Base-by-base conservation (phyloP, 2,113 vertebrate genomes). In the Vidua macroura region DNA sequence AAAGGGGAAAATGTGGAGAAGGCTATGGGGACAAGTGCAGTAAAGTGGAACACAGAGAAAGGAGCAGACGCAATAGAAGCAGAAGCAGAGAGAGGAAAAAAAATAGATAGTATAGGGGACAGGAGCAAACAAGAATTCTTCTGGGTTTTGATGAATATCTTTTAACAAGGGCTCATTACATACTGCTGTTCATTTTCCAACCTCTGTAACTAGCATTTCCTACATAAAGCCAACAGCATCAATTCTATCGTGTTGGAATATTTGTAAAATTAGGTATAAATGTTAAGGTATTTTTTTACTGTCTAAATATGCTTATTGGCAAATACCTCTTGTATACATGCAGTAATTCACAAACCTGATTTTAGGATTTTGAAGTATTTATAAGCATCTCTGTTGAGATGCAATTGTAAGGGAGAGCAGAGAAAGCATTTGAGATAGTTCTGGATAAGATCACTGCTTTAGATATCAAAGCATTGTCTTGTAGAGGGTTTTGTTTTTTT, bases 81-180 rank as follows among this genome's bases (percentile, higher is more conserved):
- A 97, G 97, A 95, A 97, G 96, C 96, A 97, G 95, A 96, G 97
- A 96, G 94, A 97, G 86, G 70, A 93, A 59, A 68, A 96, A 80
- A 86, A 91, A 28, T n/a, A 97, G 94, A 41, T 97, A 97, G 73
- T 88, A 33, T 37, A 88, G 94, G 52, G 92, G 90, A 81, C 95
- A 75, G 16, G 56, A 68, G 64, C 69, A 55, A 96, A 92, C 43
- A 70, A 86, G 94, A 87, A 52, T 22, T 27, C 84, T 83, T 88
- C 88, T 15, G 19, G 20, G 31, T 25, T 69, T 81, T 90, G 74
- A 19, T 80, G 52, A 86, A 58, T 60, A 91, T 72, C 73, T 97
- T 94, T 94, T 87, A 93, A 93, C 88, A 97, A 98, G 97, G 97
- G 95, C 97, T 97, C 77, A 6, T 95, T 86, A 52, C 27, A 7